Percentiles rank a stretch among this genome's conserved stretches.
phyloP scores from a whole-genome alignment of 2,797 vertebrate species.

The Lemur catta region DNA sequence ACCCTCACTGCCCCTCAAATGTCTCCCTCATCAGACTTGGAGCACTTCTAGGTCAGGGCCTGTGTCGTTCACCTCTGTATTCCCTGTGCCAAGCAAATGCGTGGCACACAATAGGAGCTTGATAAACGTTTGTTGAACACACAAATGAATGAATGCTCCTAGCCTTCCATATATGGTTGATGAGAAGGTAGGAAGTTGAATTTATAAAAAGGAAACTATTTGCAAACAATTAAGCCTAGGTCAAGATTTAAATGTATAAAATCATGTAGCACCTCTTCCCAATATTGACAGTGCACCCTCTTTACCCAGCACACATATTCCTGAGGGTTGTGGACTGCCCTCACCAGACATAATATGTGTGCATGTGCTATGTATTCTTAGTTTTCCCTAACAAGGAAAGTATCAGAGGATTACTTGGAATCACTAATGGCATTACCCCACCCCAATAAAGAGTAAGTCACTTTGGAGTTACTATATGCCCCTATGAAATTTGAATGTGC shows the following conservation, averaged over 20 bases:
- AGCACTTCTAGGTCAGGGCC: neutral
- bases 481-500: neutral
- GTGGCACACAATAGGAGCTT: neutral
- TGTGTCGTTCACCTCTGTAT: neutral
- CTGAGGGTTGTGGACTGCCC: fast-evolving
- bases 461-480: neutral
- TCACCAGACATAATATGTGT: fast-evolving
- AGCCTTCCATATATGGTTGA: neutral
- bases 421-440: neutral
- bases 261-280: fast-evolving
- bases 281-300: fast-evolving
- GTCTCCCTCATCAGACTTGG: neutral
- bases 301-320: neutral
- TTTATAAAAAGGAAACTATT: neutral
- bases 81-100: neutral
- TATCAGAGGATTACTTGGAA: neutral
- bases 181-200: neutral
- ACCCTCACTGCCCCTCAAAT: neutral
- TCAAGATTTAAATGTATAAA: neutral
- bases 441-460: neutral
- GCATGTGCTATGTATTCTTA: fast-evolving
- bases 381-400: neutral
- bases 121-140: neutral
- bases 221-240: neutral
- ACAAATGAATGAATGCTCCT: neutral